A percentile compares a stretch with the other conserved stretches of the same genome.
phyloP scores from a whole-genome alignment of 2,113 vertebrate genomes.

The Chaenocephalus aceratus region DNA sequence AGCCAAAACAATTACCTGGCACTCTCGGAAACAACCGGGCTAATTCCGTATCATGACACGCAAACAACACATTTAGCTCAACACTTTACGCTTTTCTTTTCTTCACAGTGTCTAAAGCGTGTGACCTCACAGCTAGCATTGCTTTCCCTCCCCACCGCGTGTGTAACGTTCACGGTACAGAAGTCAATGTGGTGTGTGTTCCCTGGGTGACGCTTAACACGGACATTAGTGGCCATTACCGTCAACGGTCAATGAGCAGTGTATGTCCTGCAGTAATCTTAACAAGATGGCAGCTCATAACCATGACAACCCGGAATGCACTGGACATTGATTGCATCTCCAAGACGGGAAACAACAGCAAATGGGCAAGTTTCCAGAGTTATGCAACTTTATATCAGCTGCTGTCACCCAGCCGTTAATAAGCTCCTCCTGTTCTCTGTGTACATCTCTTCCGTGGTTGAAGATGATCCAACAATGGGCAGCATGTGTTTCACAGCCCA shows the following conservation, averaged over 20 bases:
- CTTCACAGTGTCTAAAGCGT: neutral
- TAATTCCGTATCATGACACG: neutral
- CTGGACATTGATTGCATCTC: constrained; percentile 37
- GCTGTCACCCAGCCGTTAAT: constrained; percentile 7
- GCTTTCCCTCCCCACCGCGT: constrained; percentile 32
- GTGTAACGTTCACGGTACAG: constrained; percentile 24
- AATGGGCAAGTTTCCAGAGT: constrained; percentile 6
- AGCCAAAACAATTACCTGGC: neutral
- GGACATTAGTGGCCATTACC: constrained; percentile 69
- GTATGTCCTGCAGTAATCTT: constrained; percentile 57
- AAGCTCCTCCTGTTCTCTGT: neutral
- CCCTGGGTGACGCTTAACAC: constrained; percentile 57
- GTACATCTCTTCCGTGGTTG: neutral
- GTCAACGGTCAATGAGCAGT: constrained; percentile 60
- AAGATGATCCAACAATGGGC: neutral
- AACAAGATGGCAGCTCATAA: constrained; percentile 55
- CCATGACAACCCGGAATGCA: constrained; percentile 42
- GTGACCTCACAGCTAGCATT: constrained; percentile 54
- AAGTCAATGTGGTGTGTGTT: constrained; percentile 54
- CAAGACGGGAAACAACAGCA: constrained; percentile 37
- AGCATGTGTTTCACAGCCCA: constrained; percentile 12
- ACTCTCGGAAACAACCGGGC: neutral
- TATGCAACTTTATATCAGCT: neutral
- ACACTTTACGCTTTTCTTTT: neutral
- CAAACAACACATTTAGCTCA: neutral